A percentile compares a stretch with the other conserved stretches of the same genome.
phyloP scores from a whole-genome alignment of 2,797 vertebrate genomes.

The Eulemur coronatus region DNA sequence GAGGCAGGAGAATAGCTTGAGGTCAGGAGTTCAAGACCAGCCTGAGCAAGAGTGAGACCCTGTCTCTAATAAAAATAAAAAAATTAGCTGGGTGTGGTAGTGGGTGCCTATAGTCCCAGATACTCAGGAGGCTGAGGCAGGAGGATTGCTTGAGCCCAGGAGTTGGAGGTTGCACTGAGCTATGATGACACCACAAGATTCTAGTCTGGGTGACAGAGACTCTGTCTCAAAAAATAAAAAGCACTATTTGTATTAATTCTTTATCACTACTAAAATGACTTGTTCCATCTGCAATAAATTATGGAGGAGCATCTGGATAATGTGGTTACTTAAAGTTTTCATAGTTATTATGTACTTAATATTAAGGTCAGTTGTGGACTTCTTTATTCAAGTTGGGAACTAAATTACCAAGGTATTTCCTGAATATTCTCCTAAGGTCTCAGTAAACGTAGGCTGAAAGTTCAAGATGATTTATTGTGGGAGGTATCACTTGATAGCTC shows the following conservation, averaged over 20 bases:
- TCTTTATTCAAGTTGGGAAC: conserved; percentile 7
- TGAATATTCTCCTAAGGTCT: neutral
- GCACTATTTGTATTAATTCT: neutral
- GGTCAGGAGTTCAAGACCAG: no score
- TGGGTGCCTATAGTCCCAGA: no score
- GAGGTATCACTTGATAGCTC: neutral
- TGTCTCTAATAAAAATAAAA: no score
- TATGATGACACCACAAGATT: no score
- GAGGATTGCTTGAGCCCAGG: no score
- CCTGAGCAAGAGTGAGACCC: no score
- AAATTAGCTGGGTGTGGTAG: no score
- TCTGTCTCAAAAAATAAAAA: neutral
- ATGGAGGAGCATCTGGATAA: neutral
- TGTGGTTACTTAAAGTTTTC: neutral
- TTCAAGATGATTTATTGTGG: conserved; percentile 44
- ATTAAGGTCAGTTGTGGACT: neutral
- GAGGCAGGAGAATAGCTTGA: no score
- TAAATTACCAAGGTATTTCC: neutral
- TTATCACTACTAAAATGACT: neutral
- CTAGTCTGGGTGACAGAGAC: no score
- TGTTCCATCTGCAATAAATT: neutral
- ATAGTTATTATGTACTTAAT: neutral
- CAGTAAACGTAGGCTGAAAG: conserved; percentile 47
- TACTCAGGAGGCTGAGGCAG: no score
- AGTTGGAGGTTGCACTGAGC: no score